Evolutionary conservation across 2,797 vertebrate species (phyloP).

Genomic region (Scolopax rusticola): DNA sequence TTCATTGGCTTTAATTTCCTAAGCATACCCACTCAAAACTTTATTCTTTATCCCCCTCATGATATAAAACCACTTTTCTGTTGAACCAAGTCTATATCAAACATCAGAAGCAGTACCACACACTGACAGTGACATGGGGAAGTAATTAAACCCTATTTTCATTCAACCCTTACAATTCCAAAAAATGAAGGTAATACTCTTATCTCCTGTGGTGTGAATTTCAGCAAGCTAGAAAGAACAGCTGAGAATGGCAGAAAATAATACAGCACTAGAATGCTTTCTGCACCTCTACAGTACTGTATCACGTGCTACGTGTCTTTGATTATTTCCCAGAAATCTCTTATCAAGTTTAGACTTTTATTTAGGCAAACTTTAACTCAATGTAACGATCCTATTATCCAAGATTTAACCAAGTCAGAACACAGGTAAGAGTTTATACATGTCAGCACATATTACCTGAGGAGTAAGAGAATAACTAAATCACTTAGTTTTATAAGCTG

Average conservation of each 20-base stretch:
- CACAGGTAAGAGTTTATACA: not conserved
- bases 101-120: not conserved
- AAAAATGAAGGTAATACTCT: not conserved
- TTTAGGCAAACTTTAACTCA: not conserved
- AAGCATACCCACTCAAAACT: not conserved
- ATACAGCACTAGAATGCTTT: not conserved
- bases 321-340: not conserved
- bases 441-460: not conserved
- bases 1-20: not conserved
- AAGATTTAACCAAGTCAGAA: not conserved
- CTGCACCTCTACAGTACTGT: not conserved
- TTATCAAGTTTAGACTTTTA: not conserved
- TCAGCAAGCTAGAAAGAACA: not conserved
- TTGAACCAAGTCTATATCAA: not conserved
- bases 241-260: not conserved
- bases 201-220: not conserved
- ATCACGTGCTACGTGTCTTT: not conserved
- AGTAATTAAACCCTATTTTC: not conserved
- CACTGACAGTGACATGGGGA: not conserved
- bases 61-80: not conserved
- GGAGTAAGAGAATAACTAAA: not conserved
- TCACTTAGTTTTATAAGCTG: not conserved
- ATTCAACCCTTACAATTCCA: not conserved
- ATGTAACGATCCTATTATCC: not conserved
- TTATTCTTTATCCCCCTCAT: accelerated